These are phyloP conservation scores for Matsumyia berberina DNA, from an alignment of 2,888 invertebrate species.

Conservation along the genomic window DNA sequence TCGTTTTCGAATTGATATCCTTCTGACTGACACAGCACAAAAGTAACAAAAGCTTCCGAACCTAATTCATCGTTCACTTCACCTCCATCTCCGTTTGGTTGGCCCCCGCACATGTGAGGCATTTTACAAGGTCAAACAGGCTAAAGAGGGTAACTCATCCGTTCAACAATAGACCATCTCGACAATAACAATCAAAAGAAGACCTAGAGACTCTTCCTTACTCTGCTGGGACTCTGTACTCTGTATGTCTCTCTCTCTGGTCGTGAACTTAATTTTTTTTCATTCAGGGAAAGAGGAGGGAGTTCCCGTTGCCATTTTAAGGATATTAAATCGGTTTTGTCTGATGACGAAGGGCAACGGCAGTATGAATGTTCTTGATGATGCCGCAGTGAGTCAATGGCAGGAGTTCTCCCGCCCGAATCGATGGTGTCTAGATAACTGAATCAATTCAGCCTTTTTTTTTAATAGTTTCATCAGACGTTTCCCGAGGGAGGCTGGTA, in stretches of 20 bases:
- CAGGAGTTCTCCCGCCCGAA: slow-evolving; percentile 31
- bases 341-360: slow-evolving; percentile 29
- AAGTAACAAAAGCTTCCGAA: slow-evolving; percentile 55
- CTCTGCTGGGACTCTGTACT: slow-evolving; percentile 12
- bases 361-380: slow-evolving; percentile 28
- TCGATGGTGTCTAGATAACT: slow-evolving; percentile 61
- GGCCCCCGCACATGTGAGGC: slow-evolving; percentile 45
- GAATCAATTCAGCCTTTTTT: slow-evolving; percentile 43
- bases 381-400: slow-evolving; percentile 68
- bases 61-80: slow-evolving; percentile 47
- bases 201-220: slow-evolving; percentile 38
- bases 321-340: slow-evolving; percentile 56
- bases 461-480: slow-evolving; percentile 60
- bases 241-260: slow-evolving; percentile 15
- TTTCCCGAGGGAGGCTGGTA: slow-evolving; percentile 33
- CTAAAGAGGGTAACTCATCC: slow-evolving; percentile 68
- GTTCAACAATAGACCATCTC: slow-evolving; percentile 64
- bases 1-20: slow-evolving; percentile 45
- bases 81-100: not conserved
- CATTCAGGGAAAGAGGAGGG: not conserved
- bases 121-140: slow-evolving; percentile 68
- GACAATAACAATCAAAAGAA: slow-evolving; percentile 60
- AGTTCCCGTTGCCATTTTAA: slow-evolving; percentile 47
- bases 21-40: slow-evolving; percentile 39
- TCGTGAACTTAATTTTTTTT: slow-evolving; percentile 22